Percentiles rank a stretch among this genome's conserved stretches.
phyloP scores from a whole-genome alignment of 2,888 invertebrate species.

The Lycocerus yunnanus region DNA sequence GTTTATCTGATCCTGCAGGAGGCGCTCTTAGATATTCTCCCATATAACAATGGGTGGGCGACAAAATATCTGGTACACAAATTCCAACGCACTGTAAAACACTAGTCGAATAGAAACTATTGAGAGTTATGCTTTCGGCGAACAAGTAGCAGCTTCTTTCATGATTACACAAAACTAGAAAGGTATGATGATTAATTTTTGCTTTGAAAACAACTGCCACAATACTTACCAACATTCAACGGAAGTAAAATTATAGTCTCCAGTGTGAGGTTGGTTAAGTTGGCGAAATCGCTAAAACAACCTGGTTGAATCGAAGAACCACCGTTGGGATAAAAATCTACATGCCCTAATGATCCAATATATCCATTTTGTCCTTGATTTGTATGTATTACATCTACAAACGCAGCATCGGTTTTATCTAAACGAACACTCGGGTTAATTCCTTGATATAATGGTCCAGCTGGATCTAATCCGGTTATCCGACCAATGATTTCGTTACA shows the following conservation, averaged over 20 bases:
- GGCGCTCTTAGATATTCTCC: not conserved
- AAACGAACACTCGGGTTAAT: not conserved
- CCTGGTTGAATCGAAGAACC: conserved; percentile 4
- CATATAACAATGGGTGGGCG: not conserved
- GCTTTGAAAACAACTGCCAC: not conserved
- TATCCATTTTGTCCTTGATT: not conserved
- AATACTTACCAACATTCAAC: not conserved
- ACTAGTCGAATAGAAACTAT: not conserved
- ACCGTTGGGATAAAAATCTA: conserved; percentile 14
- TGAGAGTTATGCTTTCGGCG: not conserved
- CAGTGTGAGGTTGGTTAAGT: not conserved
- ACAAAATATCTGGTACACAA: not conserved
- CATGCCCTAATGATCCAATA: not conserved
- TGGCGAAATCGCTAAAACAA: not conserved
- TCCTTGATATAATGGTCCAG: conserved; percentile 3
- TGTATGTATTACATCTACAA: conserved; percentile 7
- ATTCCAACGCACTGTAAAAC: not conserved
- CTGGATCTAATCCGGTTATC: conserved; percentile 8
- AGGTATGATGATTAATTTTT: not conserved
- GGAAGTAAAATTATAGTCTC: not conserved
- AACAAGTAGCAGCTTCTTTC: not conserved
- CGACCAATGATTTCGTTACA: not conserved
- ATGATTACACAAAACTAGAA: conserved; percentile 7
- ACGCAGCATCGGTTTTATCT: not conserved
- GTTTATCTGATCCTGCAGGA: not conserved